Evolutionary conservation across 2,888 invertebrate genomes (phyloP).

Genomic region (Saturnia japonica): DNA sequence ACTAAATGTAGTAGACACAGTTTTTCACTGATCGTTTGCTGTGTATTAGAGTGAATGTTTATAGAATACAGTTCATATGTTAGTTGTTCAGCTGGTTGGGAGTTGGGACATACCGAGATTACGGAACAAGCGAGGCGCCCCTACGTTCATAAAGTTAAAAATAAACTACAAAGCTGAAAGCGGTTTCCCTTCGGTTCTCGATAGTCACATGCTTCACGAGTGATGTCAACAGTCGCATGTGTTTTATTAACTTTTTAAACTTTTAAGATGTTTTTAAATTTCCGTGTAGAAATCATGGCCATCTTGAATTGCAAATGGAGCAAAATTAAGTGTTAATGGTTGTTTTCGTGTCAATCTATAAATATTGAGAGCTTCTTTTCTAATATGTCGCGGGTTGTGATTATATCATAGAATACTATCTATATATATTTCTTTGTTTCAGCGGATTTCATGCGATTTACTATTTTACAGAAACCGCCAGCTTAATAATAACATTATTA

Average conservation of each 20-base stretch:
- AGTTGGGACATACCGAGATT: neutral
- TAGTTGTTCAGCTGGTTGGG: slow-evolving; percentile 1
- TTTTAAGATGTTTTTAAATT: neutral
- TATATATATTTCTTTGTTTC: too few species aligned
- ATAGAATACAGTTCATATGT: neutral
- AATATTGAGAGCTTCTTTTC: too few species aligned
- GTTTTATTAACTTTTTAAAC: neutral
- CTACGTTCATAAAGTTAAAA: slow-evolving; percentile 27
- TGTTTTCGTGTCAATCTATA: too few species aligned
- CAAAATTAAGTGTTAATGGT: too few species aligned
- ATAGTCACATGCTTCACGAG: slow-evolving; percentile 17
- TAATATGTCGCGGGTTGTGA: too few species aligned
- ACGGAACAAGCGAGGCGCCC: slow-evolving; percentile 1
- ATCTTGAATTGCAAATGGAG: neutral
- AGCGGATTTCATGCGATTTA: too few species aligned
- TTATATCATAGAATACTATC: too few species aligned
- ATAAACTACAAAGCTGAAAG: slow-evolving; percentile 29
- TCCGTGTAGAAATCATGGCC: neutral
- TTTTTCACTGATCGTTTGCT: neutral
- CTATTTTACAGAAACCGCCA: too few species aligned
- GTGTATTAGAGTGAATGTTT: neutral
- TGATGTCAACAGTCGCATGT: slow-evolving; percentile 26
- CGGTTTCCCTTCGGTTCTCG: slow-evolving; percentile 13
- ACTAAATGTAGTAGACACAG: neutral
- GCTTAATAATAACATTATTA: too few species aligned